phyloP scores from a whole-genome alignment of 2,888 invertebrate genomes.

The Agrypnus murinus region DNA sequence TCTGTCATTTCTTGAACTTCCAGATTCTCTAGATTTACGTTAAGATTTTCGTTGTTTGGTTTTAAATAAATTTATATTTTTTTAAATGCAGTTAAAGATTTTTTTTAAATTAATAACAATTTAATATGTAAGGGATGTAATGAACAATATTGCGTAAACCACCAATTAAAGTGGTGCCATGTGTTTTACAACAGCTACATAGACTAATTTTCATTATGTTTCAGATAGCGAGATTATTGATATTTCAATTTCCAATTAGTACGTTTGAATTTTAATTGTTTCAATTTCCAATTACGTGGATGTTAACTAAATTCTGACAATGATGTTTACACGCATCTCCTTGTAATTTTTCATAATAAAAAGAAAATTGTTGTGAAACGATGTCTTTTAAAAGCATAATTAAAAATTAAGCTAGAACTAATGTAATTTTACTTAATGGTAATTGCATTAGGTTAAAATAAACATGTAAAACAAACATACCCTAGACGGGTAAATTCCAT shows the following conservation, averaged over 20 bases:
- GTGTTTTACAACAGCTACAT: slow-evolving; percentile 28
- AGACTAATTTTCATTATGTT: slow-evolving; percentile 25
- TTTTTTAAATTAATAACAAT: too few relatives aligned
- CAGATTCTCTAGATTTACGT: too few relatives aligned
- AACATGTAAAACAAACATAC: not conserved
- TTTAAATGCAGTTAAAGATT: too few relatives aligned
- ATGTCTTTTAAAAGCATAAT: too few relatives aligned
- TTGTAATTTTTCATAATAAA: too few relatives aligned
- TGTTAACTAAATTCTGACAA: too few relatives aligned
- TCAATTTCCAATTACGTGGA: too few relatives aligned
- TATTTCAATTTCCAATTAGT: slow-evolving; percentile 31
- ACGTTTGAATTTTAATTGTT: slow-evolving; percentile 9
- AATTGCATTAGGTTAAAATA: not conserved
- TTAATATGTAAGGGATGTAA: slow-evolving; percentile 5
- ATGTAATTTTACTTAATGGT: not conserved
- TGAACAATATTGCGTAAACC: slow-evolving; percentile 26
- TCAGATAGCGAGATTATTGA: slow-evolving; percentile 11
- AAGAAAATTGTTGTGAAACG: too few relatives aligned
- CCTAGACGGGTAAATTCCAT: not conserved
- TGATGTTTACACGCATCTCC: not conserved
- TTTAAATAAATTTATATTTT: too few relatives aligned
- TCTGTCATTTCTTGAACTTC: not conserved
- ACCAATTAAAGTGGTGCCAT: slow-evolving; percentile 45
- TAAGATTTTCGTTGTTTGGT: too few relatives aligned
- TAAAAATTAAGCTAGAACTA: too few relatives aligned